Percentiles rank a stretch among this genome's conserved stretches.
Conservation (phyloP, 2,888 invertebrate species). For the Galerucella calmariensis region DNA sequence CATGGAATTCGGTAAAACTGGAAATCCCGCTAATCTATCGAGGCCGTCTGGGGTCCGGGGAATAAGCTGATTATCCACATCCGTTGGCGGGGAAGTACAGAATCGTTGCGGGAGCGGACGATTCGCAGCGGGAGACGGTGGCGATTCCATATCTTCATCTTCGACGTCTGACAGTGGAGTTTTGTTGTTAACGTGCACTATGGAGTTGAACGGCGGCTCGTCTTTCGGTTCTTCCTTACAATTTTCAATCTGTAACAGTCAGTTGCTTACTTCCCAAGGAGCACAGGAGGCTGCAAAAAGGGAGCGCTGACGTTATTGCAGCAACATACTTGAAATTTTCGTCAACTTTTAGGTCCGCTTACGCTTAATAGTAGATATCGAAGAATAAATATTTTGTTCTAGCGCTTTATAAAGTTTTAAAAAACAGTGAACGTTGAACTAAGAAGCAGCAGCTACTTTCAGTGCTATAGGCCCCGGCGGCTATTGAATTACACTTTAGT, state of each 20-base stretch:
- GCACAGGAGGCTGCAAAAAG: constrained; percentile 33
- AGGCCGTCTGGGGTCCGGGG: constrained; percentile 60
- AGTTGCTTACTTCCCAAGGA: constrained; percentile 40
- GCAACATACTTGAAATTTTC: constrained; percentile 13
- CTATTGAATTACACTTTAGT: too few relatives aligned
- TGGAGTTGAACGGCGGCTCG: constrained; percentile 63
- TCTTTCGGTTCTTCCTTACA: constrained; percentile 60
- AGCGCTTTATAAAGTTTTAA: too few relatives aligned
- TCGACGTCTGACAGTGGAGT: constrained; percentile 68
- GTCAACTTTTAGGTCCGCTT: constrained; percentile 19
- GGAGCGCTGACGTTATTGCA: constrained; percentile 34
- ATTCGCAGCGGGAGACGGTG: constrained; percentile 45
- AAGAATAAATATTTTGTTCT: too few relatives aligned
- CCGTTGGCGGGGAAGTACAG: constrained; percentile 59
- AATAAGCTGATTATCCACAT: constrained; percentile 54
- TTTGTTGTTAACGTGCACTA: constrained; percentile 69
- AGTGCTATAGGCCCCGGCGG: too few relatives aligned
- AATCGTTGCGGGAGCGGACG: constrained; percentile 55
- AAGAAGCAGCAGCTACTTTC: too few relatives aligned
- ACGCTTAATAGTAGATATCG: neutral
- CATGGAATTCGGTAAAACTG: constrained; percentile 88
- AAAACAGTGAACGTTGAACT: too few relatives aligned
- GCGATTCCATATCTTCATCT: constrained; percentile 63
- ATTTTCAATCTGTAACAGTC: constrained; percentile 57
- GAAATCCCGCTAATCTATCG: constrained; percentile 70